Conservation (phyloP, 2,113 vertebrate genomes). For the Myotis brandtii region DNA sequence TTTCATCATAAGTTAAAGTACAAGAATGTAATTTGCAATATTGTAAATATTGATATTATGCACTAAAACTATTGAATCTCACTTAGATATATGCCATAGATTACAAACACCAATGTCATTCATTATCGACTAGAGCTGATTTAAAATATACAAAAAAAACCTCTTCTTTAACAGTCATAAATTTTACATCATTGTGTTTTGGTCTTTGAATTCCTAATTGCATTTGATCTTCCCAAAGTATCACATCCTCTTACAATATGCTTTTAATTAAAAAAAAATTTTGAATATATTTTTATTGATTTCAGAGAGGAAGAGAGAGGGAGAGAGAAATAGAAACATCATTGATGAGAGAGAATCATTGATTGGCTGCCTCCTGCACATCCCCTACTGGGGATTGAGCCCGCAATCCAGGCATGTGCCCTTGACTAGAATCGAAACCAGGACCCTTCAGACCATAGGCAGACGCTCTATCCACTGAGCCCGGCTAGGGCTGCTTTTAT, state of each 20-base stretch:
- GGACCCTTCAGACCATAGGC: too few species aligned
- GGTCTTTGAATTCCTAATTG: not conserved
- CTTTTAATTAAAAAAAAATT: not conserved
- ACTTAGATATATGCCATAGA: not conserved
- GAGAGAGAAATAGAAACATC: too few species aligned
- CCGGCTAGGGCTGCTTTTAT: not conserved
- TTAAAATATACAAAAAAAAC: not conserved
- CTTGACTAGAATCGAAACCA: too few species aligned
- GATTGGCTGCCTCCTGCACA: too few species aligned
- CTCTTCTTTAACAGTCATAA: not conserved
- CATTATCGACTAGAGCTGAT: fast-evolving
- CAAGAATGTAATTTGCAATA: not conserved
- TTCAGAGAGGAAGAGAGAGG: too few species aligned
- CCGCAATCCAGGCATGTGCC: too few species aligned
- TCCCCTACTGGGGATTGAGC: too few species aligned
- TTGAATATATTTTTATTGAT: too few species aligned
- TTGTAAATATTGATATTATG: not conserved
- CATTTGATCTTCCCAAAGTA: not conserved
- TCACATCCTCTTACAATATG: not conserved
- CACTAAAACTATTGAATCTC: not conserved
- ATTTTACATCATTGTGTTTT: not conserved
- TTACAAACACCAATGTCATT: not conserved
- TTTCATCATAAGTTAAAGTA: not conserved
- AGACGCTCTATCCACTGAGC: too few species aligned
- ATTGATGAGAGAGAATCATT: too few species aligned